Base-by-base conservation (phyloP, 2,888 invertebrate species). In the Aporophyla lueneburgensis region DNA sequence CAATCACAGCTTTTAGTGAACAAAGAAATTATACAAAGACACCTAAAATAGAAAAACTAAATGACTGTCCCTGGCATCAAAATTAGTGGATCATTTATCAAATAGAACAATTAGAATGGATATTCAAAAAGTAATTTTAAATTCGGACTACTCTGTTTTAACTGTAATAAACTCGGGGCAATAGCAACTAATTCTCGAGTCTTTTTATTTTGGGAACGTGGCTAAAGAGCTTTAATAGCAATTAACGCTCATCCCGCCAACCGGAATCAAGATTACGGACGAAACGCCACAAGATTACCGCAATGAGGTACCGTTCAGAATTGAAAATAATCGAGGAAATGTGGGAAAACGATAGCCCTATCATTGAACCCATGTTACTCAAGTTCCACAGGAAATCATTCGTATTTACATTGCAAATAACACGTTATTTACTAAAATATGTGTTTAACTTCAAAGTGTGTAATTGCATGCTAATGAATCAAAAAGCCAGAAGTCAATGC, bases 401-500 rank as follows among this genome's bases (percentile, higher is more conserved):
- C 74, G 67, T 81, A 76, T 86, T 85, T 70, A 72, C 54, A 61
- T 87, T 86, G 87, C 87, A 75, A 88, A 89, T 78, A 73, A 51
- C 73, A 81, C 66, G 40, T 80, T 77, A 80, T 86, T 83, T 86
- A 80, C 82, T 78, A 43, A 80, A 81, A 85, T 83, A 81, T 58
- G 43, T 77, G 40, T 74, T 63, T 72, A 59, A 75, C 70, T 72
- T 78, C 62, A 66, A 76, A 84, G 84, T 89, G 85, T 90, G 88
- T 92, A 91, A 93, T 91, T 90, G 90, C 88, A 91, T 91, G 91
- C 89, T 93, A 94, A 94, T 94, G 90, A 94, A 94, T 94, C 93
- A 94, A 94, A 92, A 92, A 93, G 91, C 88, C 92, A 93, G 92
- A 91, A 95, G 94, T 94, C 94, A 93, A 93, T 93, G 94, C 91